These are phyloP conservation scores for Sprattus sprattus DNA, from an alignment of 2,113 vertebrate genomes.

Conservation along the genomic window DNA sequence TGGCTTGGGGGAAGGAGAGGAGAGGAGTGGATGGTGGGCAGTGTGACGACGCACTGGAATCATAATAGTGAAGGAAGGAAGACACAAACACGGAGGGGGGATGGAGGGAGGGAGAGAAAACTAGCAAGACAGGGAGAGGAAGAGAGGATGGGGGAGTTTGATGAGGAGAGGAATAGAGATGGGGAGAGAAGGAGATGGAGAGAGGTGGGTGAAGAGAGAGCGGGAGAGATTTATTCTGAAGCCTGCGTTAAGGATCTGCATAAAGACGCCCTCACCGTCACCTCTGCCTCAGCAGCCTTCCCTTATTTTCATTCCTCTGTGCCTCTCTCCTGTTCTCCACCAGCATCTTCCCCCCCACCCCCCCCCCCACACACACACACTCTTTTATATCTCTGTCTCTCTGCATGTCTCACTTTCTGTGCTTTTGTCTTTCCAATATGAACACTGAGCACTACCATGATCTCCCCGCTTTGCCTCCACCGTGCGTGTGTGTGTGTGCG, in stretches of 20 bases:
- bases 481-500: neutral
- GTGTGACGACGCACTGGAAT: slow-evolving; percentile 53
- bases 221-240: neutral
- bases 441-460: neutral
- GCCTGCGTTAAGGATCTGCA: neutral
- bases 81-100: slow-evolving; percentile 28
- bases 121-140: slow-evolving; percentile 19
- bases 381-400: neutral
- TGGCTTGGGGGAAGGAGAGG: slow-evolving; percentile 53
- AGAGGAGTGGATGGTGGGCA: slow-evolving; percentile 52
- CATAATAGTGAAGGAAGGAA: slow-evolving; percentile 47
- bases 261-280: neutral
- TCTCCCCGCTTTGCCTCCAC: neutral
- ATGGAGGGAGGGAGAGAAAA: neutral
- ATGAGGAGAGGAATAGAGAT: neutral
- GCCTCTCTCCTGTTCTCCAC: neutral
- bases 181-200: slow-evolving; percentile 26
- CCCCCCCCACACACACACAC: too few species aligned
- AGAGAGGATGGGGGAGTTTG: slow-evolving; percentile 18
- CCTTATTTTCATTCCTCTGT: neutral
- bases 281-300: neutral
- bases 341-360: neutral
- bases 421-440: neutral
- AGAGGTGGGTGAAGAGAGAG: neutral
- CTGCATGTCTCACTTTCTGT: neutral